Base-by-base conservation (phyloP, 2,888 invertebrate genomes). In the Notodonta dromedarius region DNA sequence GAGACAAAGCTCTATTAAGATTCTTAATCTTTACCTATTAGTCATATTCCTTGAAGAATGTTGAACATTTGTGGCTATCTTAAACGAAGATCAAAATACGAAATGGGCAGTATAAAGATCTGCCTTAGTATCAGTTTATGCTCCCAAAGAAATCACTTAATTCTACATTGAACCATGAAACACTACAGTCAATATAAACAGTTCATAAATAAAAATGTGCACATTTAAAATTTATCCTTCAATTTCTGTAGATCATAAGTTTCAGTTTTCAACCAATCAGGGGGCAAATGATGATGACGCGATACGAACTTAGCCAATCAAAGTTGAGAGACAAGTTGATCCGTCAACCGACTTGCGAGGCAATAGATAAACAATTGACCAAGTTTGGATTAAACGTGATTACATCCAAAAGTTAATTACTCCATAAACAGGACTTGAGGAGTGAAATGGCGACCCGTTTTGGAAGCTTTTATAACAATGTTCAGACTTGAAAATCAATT, bases 191-290 rank as follows among this genome's bases (percentile, higher is more conserved):
- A 35, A 35, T 35, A 35, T 24, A 24, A 24, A 24, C 35, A 35
- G 4, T 35, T 35, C 7, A 4, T 9, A 9, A 46, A 46, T 11
- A n/a, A 44, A 4, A 44, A 13, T n/a, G 3, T 13, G 7, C 13
- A 4, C n/a, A 4, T n/a, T 50, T 16, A 16, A 50, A 16, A 63
- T 59, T 57, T 57, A 63, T 67, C 60, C 67, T 55, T 42, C 46
- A 63, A 61, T 14, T 64, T 60, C 62, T 14, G 59, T 63, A 67
- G 40, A 65, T 62, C 66, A 62, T 56, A 59, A 67, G 72, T 75
- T 73, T 71, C 70, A 76, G 69, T 69, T 74, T 67, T 66, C 65
- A 75, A 75, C 66, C 67, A 71, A 71, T 75, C 74, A 75, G 71
- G 71, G 72, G 75, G 60, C 63, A 75, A 71, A 67, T 70, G 69